phyloP scores from a whole-genome alignment of 2,797 vertebrate genomes.

The Picus viridis region DNA sequence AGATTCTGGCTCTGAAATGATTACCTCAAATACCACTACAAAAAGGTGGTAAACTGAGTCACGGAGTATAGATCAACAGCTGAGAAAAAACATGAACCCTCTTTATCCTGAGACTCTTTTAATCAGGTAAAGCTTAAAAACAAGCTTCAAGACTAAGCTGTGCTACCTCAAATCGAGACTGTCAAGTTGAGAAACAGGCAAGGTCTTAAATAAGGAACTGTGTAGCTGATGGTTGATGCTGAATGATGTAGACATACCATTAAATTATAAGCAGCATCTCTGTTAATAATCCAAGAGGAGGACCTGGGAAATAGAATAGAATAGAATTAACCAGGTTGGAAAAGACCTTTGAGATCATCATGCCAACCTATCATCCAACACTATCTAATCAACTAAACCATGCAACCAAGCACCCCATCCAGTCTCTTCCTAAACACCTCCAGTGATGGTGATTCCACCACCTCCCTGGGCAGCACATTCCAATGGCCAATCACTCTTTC shows the following conservation, averaged over 20 bases:
- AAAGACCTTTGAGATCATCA: too few relatives aligned
- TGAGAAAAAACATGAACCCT: neutral
- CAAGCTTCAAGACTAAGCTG: neutral
- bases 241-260: neutral
- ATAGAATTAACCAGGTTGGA: too few relatives aligned
- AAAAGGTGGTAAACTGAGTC: neutral
- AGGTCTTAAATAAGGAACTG: neutral
- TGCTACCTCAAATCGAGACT: neutral
- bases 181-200: neutral
- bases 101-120: neutral
- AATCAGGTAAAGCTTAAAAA: neutral
- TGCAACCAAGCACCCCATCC: too few relatives aligned
- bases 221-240: neutral
- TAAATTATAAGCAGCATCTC: neutral
- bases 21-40: neutral
- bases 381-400: too few relatives aligned
- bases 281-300: neutral
- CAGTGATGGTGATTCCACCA: too few relatives aligned
- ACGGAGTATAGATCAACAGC: rapidly evolving
- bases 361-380: too few relatives aligned
- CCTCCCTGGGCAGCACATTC: too few relatives aligned
- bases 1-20: neutral
- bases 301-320: neutral
- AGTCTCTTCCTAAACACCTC: too few relatives aligned
- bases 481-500: too few relatives aligned